These are phyloP conservation scores for Peribatodes rhomboidaria DNA, from an alignment of 2,888 invertebrate species.

Conservation along the genomic window DNA sequence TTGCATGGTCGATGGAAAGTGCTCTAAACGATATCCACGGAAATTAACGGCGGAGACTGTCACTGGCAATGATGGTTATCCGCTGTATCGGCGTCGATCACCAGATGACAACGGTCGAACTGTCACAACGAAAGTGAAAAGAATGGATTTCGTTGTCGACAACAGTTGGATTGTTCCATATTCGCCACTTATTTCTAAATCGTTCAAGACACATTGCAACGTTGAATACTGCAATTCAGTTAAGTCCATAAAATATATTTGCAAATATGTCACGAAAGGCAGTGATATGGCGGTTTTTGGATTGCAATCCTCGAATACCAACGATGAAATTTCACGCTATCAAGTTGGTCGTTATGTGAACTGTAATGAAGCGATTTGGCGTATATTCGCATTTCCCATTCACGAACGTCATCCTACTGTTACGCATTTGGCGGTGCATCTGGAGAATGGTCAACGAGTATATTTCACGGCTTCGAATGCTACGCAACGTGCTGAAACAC, in stretches of 20 bases:
- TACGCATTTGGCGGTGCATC: slow-evolving; percentile 24
- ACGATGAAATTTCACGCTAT: slow-evolving; percentile 12
- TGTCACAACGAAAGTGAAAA: no score
- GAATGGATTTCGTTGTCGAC: not conserved
- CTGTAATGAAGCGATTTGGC: slow-evolving; percentile 50
- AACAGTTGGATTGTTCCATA: slow-evolving; percentile 3
- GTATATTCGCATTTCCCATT: slow-evolving; percentile 45
- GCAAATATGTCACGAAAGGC: not conserved
- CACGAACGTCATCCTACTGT: slow-evolving; percentile 35
- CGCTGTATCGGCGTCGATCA: no score
- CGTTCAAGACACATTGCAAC: not conserved
- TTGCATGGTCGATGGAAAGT: not conserved
- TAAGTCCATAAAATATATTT: not conserved
- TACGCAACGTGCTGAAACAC: slow-evolving; percentile 3
- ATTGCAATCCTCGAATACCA: slow-evolving; percentile 38
- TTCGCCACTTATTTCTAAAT: not conserved
- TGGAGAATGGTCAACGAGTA: no score
- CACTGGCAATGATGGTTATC: no score
- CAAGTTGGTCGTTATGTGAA: slow-evolving; percentile 42
- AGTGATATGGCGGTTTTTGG: slow-evolving; percentile 39
- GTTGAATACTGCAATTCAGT: not conserved
- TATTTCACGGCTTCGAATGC: not conserved
- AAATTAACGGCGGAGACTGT: no score
- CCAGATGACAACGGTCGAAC: no score
- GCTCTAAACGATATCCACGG: not conserved